Evolutionary conservation across 2,113 vertebrate genomes (phyloP).

Genomic region (Cariama cristata): DNA sequence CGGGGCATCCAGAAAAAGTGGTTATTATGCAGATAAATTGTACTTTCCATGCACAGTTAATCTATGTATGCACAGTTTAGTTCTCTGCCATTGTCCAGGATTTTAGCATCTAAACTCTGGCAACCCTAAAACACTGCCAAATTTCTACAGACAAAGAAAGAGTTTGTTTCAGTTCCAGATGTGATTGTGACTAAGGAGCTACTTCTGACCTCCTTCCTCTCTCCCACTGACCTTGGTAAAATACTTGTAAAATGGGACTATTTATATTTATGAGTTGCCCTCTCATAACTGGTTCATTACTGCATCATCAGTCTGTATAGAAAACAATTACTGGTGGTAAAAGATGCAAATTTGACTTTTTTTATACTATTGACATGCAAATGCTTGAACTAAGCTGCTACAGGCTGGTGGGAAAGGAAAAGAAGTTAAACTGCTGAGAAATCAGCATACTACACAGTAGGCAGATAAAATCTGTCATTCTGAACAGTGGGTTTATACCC

Average conservation of each 20-base stretch:
- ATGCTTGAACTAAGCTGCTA: neutral
- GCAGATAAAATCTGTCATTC: neutral
- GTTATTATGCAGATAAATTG: neutral
- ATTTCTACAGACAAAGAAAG: constrained; percentile 45
- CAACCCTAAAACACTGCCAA: constrained; percentile 16
- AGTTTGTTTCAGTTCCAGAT: constrained; percentile 56
- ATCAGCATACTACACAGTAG: neutral
- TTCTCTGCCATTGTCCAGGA: neutral
- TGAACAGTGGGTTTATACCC: neutral
- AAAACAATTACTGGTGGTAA: neutral
- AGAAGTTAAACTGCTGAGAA: neutral
- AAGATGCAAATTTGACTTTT: constrained; percentile 18
- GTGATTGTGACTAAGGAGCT: constrained; percentile 56
- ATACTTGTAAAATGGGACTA: constrained; percentile 49
- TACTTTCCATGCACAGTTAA: neutral
- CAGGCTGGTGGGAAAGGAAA: neutral
- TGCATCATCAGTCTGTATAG: neutral
- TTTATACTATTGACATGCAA: neutral
- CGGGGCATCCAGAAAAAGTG: neutral
- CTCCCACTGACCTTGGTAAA: constrained; percentile 50
- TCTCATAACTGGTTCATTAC: constrained; percentile 16
- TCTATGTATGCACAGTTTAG: neutral
- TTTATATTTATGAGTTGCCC: constrained; percentile 25
- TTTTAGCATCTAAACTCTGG: constrained; percentile 54
- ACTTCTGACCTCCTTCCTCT: constrained; percentile 41